Evolutionary conservation across 2,113 vertebrate species (phyloP).

Genomic region (Chloropsis cyanopogon): DNA sequence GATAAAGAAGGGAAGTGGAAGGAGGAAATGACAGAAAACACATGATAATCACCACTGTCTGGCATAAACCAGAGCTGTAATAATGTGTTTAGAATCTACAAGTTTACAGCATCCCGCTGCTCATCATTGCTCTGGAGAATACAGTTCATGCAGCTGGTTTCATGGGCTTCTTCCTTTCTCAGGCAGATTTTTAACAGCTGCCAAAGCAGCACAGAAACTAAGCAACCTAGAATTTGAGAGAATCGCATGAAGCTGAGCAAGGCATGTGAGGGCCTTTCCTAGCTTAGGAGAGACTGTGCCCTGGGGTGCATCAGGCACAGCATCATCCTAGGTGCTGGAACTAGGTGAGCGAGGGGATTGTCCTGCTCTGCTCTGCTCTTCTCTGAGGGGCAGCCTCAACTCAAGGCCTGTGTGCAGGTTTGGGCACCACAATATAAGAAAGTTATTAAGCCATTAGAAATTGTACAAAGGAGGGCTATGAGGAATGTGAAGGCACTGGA

Average conservation of each 20-base stretch:
- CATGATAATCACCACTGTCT: neutral
- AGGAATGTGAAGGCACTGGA: neutral
- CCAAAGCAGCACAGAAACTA: neutral
- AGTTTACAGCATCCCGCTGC: neutral
- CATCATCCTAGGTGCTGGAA: too few species aligned
- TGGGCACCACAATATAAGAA: neutral
- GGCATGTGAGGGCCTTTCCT: neutral
- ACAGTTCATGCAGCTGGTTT: neutral
- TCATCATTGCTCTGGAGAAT: neutral
- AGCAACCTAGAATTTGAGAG: neutral
- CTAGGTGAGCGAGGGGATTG: accelerated
- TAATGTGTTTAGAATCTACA: neutral
- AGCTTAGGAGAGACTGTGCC: neutral
- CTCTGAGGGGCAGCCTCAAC: neutral
- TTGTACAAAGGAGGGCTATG: neutral
- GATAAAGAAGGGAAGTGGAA: neutral
- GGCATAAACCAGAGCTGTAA: neutral
- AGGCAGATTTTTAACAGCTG: neutral
- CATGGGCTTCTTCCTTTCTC: neutral
- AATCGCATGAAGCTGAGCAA: neutral
- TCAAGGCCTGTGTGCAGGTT: neutral
- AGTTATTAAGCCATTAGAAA: neutral
- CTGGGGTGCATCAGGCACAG: neutral
- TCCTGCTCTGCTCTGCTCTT: accelerated
- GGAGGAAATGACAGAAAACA: neutral